Base-by-base conservation (phyloP, 2,113 vertebrate genomes). In the Isurus oxyrinchus region DNA sequence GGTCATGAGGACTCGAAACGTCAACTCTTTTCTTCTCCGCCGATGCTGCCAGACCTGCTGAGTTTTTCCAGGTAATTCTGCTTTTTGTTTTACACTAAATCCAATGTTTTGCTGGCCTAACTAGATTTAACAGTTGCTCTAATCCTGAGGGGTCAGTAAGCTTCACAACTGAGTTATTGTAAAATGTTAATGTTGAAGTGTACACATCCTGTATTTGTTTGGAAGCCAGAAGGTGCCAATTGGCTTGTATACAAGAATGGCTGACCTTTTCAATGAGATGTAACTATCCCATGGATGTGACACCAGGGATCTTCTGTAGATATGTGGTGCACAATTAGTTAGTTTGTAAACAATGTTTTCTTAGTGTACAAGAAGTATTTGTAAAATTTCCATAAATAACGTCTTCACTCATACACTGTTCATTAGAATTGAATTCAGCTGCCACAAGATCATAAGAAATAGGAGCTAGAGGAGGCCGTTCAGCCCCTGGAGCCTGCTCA, bases 61-160 rank as follows among this genome's bases (percentile, higher is more conserved):
- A n/a, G n/a, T n/a, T n/a, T n/a, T n/a, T n/a, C n/a, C n/a, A n/a
- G n/a, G n/a, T n/a, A n/a, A n/a, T n/a, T n/a, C n/a, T n/a, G n/a
- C n/a, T n/a, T n/a, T n/a, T n/a, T n/a, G n/a, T n/a, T n/a, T n/a
- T n/a, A n/a, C n/a, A n/a, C 53, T 76, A 55, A 94, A 53, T 44
- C 31, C 94, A 72, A 55, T 31, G 16, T n/a, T 69, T 21, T 16
- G 2, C 25, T 69, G 21, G 25, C 66, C 63, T 44, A 72, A 27
- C 67, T 63, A 11, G 27, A 66, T 23, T 27, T 53, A 91, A 94
- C n/a, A n/a, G n/a, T 67, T 44, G 21, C 21, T 95, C 40, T 69
- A 95, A 95, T 53, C 66, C 63, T 67, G 49, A 95, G 66, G 23
- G 44, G 49, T 95, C 94, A 72, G 76, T 95, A 55, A 95, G 40